Percentiles rank a stretch among this genome's conserved stretches.
phyloP scores from a whole-genome alignment of 2,113 vertebrate species.

The Bos indicus region DNA sequence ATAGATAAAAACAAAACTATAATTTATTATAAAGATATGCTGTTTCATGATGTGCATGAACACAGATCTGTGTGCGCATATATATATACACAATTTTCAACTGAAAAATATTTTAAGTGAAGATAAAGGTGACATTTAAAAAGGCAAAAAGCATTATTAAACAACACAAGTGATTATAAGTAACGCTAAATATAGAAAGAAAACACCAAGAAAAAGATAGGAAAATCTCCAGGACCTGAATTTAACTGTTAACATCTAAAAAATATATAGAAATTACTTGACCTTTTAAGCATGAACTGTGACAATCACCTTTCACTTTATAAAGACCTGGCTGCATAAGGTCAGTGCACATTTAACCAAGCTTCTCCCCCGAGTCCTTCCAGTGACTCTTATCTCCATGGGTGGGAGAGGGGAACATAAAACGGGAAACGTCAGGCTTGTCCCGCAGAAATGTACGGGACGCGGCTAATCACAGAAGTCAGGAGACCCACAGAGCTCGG shows the following conservation, averaged over 20 bases:
- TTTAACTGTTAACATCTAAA: neutral
- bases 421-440: neutral
- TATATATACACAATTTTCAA: rapidly evolving
- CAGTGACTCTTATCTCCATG: rapidly evolving
- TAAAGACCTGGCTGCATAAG: rapidly evolving
- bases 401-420: rapidly evolving
- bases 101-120: neutral
- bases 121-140: neutral
- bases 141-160: neutral
- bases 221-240: neutral
- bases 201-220: neutral
- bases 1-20: neutral
- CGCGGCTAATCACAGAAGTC: neutral
- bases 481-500: rapidly evolving
- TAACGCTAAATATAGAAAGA: neutral
- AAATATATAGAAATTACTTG: rapidly evolving
- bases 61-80: rapidly evolving
- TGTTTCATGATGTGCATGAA: rapidly evolving
- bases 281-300: neutral
- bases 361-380: rapidly evolving
- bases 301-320: too few species aligned
- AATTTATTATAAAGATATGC: neutral
- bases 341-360: rapidly evolving
- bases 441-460: neutral
- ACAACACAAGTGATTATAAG: neutral